Evolutionary conservation across 2,113 vertebrate species (phyloP).

Genomic region (Epinephelus cyanopodus): DNA sequence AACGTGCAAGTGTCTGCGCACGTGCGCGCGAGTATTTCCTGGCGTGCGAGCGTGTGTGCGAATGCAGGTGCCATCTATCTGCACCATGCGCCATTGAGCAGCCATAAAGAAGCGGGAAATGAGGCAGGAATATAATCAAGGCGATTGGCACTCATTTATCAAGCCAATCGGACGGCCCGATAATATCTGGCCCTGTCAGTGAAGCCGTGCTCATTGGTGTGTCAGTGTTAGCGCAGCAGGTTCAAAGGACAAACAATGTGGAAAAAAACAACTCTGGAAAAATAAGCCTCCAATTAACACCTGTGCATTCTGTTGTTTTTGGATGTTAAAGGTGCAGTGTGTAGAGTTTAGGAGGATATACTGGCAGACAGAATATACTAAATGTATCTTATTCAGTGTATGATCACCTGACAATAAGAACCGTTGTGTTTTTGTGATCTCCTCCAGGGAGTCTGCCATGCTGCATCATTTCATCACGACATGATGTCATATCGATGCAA

Average conservation of each 20-base stretch:
- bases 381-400: too few relatives aligned
- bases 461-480: too few relatives aligned
- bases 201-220: conserved; percentile 25
- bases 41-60: conserved; percentile 1
- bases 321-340: neutral
- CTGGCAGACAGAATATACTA: too few relatives aligned
- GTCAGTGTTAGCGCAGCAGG: neutral
- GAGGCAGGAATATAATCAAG: conserved; percentile 75
- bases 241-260: conserved; percentile 13
- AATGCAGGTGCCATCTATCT: conserved; percentile 66
- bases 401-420: too few relatives aligned
- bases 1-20: neutral
- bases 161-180: conserved; percentile 58
- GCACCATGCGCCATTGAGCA: conserved; percentile 69
- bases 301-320: neutral
- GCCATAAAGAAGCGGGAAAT: conserved; percentile 76
- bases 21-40: neutral
- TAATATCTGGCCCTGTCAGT: conserved; percentile 47
- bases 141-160: conserved; percentile 66
- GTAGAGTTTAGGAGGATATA: too few relatives aligned
- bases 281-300: neutral
- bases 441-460: too few relatives aligned
- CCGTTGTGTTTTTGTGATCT: too few relatives aligned
- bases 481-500: too few relatives aligned
- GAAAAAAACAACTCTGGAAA: conserved; percentile 5